phyloP scores from a whole-genome alignment of 2,888 invertebrate genomes.

The Diarsia rubi region DNA sequence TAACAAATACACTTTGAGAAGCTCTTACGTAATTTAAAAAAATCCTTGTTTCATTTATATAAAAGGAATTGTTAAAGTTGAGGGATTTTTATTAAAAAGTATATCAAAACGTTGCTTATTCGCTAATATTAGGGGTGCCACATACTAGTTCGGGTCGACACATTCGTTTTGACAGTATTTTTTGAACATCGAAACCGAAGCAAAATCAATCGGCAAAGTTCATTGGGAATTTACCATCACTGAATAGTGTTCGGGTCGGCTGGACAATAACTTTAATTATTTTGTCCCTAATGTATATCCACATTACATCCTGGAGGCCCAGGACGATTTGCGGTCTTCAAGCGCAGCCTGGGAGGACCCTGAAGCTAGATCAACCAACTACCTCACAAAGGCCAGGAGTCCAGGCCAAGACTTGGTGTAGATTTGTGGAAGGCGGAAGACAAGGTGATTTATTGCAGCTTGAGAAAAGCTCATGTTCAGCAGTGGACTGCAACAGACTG shows the following conservation, averaged over 20 bases:
- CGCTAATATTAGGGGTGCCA: not conserved
- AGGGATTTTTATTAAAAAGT: slow-evolving; percentile 20
- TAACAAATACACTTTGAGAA: slow-evolving; percentile 25
- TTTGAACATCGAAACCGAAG: not conserved
- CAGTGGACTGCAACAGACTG: not conserved
- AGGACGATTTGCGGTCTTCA: not conserved
- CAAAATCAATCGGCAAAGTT: not conserved
- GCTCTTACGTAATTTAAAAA: slow-evolving; percentile 34
- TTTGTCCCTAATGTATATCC: not conserved
- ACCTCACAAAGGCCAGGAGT: not conserved
- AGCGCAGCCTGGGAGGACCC: too few species aligned
- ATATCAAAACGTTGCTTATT: not conserved
- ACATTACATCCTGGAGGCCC: not conserved
- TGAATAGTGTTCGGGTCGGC: not conserved
- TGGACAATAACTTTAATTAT: not conserved
- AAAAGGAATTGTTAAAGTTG: slow-evolving; percentile 26
- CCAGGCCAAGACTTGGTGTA: not conserved
- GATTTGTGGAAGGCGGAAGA: not conserved
- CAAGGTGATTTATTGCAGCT: not conserved
- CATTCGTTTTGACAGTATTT: not conserved
- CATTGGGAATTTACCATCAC: not conserved
- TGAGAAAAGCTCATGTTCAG: not conserved
- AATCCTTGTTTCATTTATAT: slow-evolving; percentile 32
- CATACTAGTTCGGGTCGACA: not conserved
- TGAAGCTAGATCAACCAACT: not conserved